phyloP scores from a whole-genome alignment of 2,113 vertebrate species.

The Lamprotornis superbus region DNA sequence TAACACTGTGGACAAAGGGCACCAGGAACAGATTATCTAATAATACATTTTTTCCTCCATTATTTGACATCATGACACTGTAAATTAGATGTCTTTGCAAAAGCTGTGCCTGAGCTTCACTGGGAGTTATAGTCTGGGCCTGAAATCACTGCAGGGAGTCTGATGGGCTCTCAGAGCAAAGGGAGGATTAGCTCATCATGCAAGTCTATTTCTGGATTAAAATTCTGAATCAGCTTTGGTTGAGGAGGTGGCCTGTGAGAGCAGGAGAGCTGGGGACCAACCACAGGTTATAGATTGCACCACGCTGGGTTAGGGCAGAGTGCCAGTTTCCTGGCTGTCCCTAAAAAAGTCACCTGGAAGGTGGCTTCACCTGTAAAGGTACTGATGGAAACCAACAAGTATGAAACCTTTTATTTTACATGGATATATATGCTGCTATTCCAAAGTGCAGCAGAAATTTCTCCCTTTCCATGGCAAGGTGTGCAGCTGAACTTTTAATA shows the following conservation, averaged over 20 bases:
- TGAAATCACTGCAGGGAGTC: neutral
- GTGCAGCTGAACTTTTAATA: neutral
- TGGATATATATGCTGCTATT: neutral
- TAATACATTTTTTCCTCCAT: neutral
- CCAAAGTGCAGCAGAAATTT: neutral
- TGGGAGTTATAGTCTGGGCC: neutral
- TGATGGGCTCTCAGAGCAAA: neutral
- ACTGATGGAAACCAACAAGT: neutral
- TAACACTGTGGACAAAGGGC: neutral
- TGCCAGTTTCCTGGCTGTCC: neutral
- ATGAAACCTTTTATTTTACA: neutral
- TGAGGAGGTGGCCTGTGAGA: neutral
- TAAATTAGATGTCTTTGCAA: neutral
- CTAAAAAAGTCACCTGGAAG: neutral
- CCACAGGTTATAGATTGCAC: neutral
- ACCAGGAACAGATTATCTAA: neutral
- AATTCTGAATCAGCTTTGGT: neutral
- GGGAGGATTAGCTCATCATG: neutral
- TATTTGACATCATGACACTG: neutral
- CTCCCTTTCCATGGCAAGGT: neutral
- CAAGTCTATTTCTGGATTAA: neutral
- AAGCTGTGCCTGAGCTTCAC: neutral
- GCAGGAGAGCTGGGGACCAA: neutral
- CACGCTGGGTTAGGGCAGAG: neutral
- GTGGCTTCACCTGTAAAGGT: neutral